Evolutionary conservation across 2,113 vertebrate species (phyloP), one percentile per base, ranked within the genome.

Genomic region (Oxyura jamaicensis): DNA sequence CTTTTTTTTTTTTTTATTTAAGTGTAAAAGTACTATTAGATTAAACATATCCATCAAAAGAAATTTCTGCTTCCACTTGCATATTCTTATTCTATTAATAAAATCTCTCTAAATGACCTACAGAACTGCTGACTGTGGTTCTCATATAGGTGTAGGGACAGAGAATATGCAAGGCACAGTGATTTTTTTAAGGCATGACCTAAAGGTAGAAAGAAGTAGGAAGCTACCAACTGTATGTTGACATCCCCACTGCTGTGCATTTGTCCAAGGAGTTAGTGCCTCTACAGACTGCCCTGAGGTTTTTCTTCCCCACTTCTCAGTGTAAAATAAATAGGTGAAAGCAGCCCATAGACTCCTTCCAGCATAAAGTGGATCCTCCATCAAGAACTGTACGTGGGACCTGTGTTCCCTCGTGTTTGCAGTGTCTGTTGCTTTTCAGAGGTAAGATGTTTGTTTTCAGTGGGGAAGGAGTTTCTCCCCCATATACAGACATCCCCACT

Each of bases 401-500:
- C 88, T 86, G 31, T 2, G 0, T 96, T 96, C 79, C n/a, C 44
- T 55, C 1, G 0, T 74, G 71, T 93, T 96, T 95, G 50, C 72
- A 74, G 46, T 28, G 68, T 78, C 42, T 93, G 77, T 18, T 83
- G 76, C 83, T 89, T 88, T 94, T 91, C 26, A 71, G 93, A 94
- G 76, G 66, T 1, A 2, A 85, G 36, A 75, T 71, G 53, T 94
- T 97, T 96, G 58, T 87, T 97, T 95, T 95, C 85, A 93, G 89
- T 18, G 9, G 44, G 59, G 62, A 96, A 55, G 84, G 88, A 90
- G 15, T 36, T 95, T 91, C 74, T 6, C 72, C 10, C 16, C 44
- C 18, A 9, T 5, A 46, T 42, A 29, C 10, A 83, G 62, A 78
- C 25, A 59, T 35, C 56, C 53, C 67, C 60, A 66, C 53, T 86